Base-by-base conservation (phyloP, 1,140 invertebrate genomes). In the Linepithema humile region DNA sequence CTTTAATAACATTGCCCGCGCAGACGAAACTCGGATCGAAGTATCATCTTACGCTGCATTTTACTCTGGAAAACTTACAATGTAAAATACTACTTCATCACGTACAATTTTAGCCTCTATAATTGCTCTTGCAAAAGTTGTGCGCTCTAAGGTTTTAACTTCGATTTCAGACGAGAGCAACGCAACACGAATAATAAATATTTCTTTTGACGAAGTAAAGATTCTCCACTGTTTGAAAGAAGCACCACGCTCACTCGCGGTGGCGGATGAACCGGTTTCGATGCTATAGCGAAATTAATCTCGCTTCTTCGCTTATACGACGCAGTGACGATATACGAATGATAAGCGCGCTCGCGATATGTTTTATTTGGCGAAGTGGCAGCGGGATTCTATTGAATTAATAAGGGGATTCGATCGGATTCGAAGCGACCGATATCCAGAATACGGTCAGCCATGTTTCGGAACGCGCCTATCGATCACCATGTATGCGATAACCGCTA, bases 401-500 rank as follows among this genome's bases (percentile, higher is more conserved):
- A 53, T 73, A 84, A 80, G 74, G 15, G 83, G 80, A 84, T 72
- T 86, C 78, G 83, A 86, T 86, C 84, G 77, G 40, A 38, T 20
- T 43, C 64, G 40, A 9, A 32, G 40, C 64, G 75, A 45, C 40
- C 77, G 23, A 82, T 84, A 77, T 84, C 59, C 26, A 48, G 80
- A 82, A 74, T 72, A 82, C 69, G 53, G 55, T 59, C 80, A 53
- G 69, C 78, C 69, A 73, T 59, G 75, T 69, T 69, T 83, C 23
- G 59, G 32, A 48, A 38, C 50, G 26, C 17, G 53, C 10, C 45
- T 83, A 80, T 80, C 87, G 91, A 90, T 90, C 69, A 48, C 55
- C 23, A 73, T 59, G 26, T 82, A 23, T 23, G 64, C 35, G 48
- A 78, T 78, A 90, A 89, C 88, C 88, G 84, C 87, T 89, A 87